A percentile compares a stretch with the other conserved stretches of the same genome.
Evolutionary conservation across 64 coral and sea anemone genomes (phyloP).

Genomic region (Acropora yongei): DNA sequence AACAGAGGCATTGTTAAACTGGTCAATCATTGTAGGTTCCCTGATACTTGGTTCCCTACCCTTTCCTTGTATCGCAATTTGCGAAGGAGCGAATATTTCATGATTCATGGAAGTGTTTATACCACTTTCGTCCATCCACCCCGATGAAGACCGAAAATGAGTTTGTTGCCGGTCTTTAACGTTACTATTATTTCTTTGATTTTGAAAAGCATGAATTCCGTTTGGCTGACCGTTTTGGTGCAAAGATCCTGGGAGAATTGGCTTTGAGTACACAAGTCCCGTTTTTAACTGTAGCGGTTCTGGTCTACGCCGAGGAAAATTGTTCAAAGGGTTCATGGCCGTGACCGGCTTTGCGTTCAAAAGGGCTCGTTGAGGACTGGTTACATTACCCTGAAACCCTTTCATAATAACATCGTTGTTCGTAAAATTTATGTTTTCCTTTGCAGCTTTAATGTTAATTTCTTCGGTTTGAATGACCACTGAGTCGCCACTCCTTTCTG

Average conservation of each 20-base stretch:
- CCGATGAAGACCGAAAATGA: background rate
- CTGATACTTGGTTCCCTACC: background rate
- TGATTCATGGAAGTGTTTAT: background rate
- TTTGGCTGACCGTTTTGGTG: background rate
- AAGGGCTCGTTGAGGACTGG: background rate
- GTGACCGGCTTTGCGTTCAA: background rate
- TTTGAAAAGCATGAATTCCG: background rate
- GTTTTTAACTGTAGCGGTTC: background rate
- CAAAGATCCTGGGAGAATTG: background rate
- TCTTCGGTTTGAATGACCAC: background rate
- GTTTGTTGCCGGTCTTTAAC: background rate
- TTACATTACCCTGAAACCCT: background rate
- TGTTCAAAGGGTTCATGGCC: no score
- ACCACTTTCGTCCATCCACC: background rate
- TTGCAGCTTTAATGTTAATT: background rate
- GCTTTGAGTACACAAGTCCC: background rate
- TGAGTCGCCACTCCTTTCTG: background rate
- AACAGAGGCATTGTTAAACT: background rate
- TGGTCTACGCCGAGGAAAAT: no score
- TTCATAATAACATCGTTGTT: background rate
- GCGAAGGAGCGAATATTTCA: background rate
- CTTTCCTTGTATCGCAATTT: background rate
- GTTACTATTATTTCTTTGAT: background rate
- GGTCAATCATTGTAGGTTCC: background rate
- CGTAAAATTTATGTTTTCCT: background rate